Evolutionary conservation across 2,797 vertebrate species (phyloP).

Genomic region (Pipistrellus kuhlii): DNA sequence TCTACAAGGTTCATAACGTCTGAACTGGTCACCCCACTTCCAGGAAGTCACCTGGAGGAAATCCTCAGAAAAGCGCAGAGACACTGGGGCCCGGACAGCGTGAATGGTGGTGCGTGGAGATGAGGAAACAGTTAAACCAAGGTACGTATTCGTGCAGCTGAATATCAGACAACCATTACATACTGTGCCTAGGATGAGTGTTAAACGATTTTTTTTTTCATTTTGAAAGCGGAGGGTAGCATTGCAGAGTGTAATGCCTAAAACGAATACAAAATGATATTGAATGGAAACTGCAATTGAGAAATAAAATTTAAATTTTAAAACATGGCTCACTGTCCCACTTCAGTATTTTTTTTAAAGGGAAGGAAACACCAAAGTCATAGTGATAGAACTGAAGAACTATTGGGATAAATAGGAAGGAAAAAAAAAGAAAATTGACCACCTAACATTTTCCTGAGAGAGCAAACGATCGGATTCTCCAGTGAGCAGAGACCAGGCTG

Average conservation of each 20-base stretch:
- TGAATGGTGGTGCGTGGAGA: not conserved
- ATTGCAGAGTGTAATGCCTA: not conserved
- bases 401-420: not conserved
- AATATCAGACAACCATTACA: not conserved
- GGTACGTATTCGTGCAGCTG: not conserved
- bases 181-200: not conserved
- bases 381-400: not conserved
- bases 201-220: not conserved
- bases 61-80: not conserved
- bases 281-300: not conserved
- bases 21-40: not conserved
- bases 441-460: not conserved
- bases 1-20: not conserved
- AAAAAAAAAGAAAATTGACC: conserved; percentile 1
- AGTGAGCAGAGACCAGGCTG: not conserved
- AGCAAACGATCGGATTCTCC: not conserved
- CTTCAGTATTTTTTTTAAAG: not conserved
- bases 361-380: not conserved
- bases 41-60: not conserved
- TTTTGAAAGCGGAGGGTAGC: conserved; percentile 4
- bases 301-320: not conserved
- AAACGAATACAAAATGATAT: not conserved
- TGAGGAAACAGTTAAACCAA: not conserved
- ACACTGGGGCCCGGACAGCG: not conserved
- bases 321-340: not conserved